Percentiles rank a stretch among this genome's conserved stretches.
phyloP scores from a whole-genome alignment of 2,888 invertebrate genomes.

The Caenorhabditis becei region DNA sequence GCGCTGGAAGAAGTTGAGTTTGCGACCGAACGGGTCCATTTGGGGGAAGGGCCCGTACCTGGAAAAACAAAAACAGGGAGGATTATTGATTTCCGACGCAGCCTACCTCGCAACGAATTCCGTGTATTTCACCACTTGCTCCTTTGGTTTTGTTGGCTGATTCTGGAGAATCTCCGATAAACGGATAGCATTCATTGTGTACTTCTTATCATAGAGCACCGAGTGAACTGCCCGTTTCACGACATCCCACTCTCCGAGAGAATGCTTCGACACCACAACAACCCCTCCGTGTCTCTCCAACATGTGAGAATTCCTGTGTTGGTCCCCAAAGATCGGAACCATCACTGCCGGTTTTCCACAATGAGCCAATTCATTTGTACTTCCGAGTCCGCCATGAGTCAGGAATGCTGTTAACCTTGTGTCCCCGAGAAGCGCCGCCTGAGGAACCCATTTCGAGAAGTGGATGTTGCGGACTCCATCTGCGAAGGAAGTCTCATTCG shows the following conservation, averaged over 20 bases:
- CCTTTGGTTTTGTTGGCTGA: constrained; percentile 46
- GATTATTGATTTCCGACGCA: background rate
- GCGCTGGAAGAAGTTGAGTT: constrained; percentile 47
- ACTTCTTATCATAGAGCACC: constrained; percentile 24
- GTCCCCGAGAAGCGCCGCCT: constrained; percentile 49
- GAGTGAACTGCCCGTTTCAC: constrained; percentile 22
- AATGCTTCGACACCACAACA: constrained; percentile 25
- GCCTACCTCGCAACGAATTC: constrained; percentile 48
- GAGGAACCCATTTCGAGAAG: constrained; percentile 56
- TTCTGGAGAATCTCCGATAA: constrained; percentile 32
- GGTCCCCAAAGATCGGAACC: constrained; percentile 53
- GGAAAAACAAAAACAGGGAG: background rate
- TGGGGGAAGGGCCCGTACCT: constrained; percentile 44
- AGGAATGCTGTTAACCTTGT: constrained; percentile 39
- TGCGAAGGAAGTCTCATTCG: constrained; percentile 35
- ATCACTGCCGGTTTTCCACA: constrained; percentile 47
- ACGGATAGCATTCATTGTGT: constrained; percentile 22
- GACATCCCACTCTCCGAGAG: constrained; percentile 13
- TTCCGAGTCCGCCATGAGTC: constrained; percentile 60
- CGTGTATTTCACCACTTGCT: constrained; percentile 33
- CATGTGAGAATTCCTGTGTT: constrained; percentile 54
- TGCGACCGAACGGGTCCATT: constrained; percentile 40
- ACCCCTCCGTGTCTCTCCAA: constrained; percentile 47
- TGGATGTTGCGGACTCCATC: constrained; percentile 31
- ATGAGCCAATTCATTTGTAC: constrained; percentile 49